Base-by-base conservation (phyloP, 64 coral and sea anemone species). In the Stylophora pistillata region DNA sequence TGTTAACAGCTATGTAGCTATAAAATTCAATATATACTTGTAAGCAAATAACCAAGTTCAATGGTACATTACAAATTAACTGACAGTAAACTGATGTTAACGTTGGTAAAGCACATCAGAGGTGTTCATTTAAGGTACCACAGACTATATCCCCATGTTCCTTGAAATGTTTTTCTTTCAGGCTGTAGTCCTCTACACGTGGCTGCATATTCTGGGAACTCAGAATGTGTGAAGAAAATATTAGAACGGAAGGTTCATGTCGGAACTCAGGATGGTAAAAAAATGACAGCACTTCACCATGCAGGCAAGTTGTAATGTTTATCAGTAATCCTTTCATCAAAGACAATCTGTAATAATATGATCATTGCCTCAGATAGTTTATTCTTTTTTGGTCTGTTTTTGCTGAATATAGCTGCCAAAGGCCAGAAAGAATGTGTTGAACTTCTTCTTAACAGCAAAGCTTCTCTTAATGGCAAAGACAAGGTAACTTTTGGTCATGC, bases 401-500 rank as follows among this genome's bases (percentile, higher is more conserved):
- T 21, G 37, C 37, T 47, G 7, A 47, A 47, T 47, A 47, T 53
- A 94, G 94, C 94, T 70, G 86, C 85, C 9, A 92, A 91, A 73
- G 94, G 94, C 31, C 87, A 92, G 72, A 78, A 33, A 54, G 90
- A 77, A 2, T 89, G 86, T 68, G 90, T 92, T 15, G 86, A 88
- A 59, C 79, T 95, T 76, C 73, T 95, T 55, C 28, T 95, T 20
- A 86, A 72, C 56, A 88, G 74, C 72, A 88, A 66, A 5, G 90
- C 94, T 71, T 74, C 86, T 32, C 55, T 95, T 13, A 92, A 95
- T 89, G 81, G 88, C 10, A 88, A 87, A 83, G 94, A 95, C 27
- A 95, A 92, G 81, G 93, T 94, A 88, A 70, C 21, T 63, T 31
- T 55, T 55, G 73, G 3, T 47, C 37, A 47, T 55, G 31, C 29